A percentile compares a stretch with the other conserved stretches of the same genome.
Evolutionary conservation across 1,140 invertebrate species (phyloP).

Genomic region (Ectropis grisescens): DNA sequence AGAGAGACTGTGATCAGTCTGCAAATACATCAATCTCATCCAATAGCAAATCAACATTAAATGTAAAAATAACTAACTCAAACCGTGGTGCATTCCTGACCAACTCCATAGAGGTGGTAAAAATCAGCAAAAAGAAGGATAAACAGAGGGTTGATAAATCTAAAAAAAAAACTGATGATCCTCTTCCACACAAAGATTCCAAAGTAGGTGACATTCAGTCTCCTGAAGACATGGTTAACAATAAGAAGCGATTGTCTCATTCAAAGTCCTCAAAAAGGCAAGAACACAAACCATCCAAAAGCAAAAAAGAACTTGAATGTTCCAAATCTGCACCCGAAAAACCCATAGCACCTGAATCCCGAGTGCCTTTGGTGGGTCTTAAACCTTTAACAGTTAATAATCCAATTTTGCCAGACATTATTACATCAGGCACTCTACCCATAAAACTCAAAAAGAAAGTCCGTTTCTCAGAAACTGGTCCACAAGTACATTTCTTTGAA

Average conservation of each 20-base stretch:
- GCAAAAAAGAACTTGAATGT: no score
- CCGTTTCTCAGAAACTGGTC: slow-evolving; percentile 28
- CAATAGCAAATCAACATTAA: slow-evolving; percentile 19
- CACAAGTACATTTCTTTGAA: slow-evolving; percentile 29
- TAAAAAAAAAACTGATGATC: slow-evolving; percentile 4
- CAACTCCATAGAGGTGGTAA: slow-evolving; percentile 17
- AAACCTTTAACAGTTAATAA: slow-evolving; percentile 29
- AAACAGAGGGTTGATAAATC: slow-evolving; percentile 6
- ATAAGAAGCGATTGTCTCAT: no score
- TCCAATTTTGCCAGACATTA: no score
- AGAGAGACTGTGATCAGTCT: slow-evolving; percentile 20
- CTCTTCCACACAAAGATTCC: neutral
- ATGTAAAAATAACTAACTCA: slow-evolving; percentile 37
- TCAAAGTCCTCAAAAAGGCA: no score
- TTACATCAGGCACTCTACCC: no score
- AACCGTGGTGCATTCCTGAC: slow-evolving; percentile 46
- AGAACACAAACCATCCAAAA: no score
- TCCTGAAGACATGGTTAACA: no score
- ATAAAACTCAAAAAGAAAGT: slow-evolving; percentile 33
- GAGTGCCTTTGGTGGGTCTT: slow-evolving; percentile 20
- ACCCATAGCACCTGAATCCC: neutral
- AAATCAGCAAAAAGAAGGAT: slow-evolving; percentile 23
- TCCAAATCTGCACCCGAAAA: no score
- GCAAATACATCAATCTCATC: slow-evolving; percentile 3
- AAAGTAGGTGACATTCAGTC: no score